Evolutionary conservation across 92 coral and sea anemone species (phyloP), one percentile per base, ranked within the genome.

Genomic region (Isaurus tuberculatus): DNA sequence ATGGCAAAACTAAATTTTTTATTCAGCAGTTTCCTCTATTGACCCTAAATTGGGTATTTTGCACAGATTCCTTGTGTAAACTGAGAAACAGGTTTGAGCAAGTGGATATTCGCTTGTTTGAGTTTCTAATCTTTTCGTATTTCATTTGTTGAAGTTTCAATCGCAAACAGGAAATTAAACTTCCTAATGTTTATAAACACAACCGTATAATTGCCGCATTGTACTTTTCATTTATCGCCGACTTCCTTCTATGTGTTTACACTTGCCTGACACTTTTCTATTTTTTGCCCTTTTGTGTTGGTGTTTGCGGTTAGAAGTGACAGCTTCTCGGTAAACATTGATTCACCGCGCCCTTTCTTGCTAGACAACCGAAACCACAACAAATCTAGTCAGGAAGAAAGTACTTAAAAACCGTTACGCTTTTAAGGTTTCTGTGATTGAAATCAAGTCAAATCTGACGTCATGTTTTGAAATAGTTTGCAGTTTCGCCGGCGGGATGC

Each of bases 161-260:
- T 77, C 33, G 26, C 33, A 11, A 3, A 77, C 82, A 57, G 82
- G 70, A 77, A 77, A 77, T 77, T 77, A 77, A 61, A 77, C 68
- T 77, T 58, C 82, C 82, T 77, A 10, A 4, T 57, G 64, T 33
- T 33, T 34, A 77, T 58, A 77, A 77, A 77, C 82, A 77, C 26
- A 58, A 77, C 70, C 82, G 13, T 77, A 4, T 57, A 77, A 77
- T 34, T 57, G 58, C 25, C 20, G 6, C 14, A 4, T 14, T 51
- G 57, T 36, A 58, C 37, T 22, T 32, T 57, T 58, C 64, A 36
- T 60, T 26, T 77, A 36, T 65, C 58, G 26, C 82, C 82, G 82
- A 77, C 70, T 58, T 58, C 36, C 70, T 58, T 26, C 9, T 20
- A n/a, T 30, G 9, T 77, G 32, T 77, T 58, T 58, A 23, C 28